These are phyloP conservation scores for Cephus nigrinus DNA, from an alignment of 2,888 invertebrate species.

Conservation along the genomic window DNA sequence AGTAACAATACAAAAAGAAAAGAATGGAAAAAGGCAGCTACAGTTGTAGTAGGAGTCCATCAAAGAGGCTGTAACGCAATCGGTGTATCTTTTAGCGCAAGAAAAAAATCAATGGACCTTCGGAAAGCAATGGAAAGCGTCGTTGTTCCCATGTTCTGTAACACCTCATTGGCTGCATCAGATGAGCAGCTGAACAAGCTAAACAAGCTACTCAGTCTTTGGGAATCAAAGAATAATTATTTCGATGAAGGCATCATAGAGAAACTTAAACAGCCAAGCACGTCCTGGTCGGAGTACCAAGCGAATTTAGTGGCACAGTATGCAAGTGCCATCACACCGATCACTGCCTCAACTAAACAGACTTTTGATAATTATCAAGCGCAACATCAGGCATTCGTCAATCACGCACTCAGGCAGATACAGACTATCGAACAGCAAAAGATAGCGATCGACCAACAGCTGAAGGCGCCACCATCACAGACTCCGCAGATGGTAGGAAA, in stretches of 20 bases:
- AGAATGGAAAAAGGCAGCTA: too few relatives aligned
- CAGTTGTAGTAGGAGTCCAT: not conserved
- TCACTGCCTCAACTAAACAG: constrained; percentile 83
- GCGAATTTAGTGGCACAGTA: constrained; percentile 85
- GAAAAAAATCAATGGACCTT: constrained; percentile 94
- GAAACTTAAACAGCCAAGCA: constrained; percentile 86
- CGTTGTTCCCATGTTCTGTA: constrained; percentile 98
- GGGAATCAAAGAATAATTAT: constrained; percentile 96
- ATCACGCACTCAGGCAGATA: constrained; percentile 91
- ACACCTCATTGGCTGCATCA: constrained; percentile 82
- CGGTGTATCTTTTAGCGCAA: constrained; percentile 77
- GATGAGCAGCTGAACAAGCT: constrained; percentile 92
- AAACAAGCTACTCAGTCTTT: constrained; percentile 91
- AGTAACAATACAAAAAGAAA: too few relatives aligned
- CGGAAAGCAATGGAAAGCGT: constrained; percentile 94
- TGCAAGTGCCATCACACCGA: constrained; percentile 80
- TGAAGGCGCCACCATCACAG: constrained; percentile 66
- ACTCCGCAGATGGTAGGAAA: constrained; percentile 51
- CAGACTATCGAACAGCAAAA: constrained; percentile 86
- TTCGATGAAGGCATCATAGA: constrained; percentile 85
- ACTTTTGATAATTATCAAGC: constrained; percentile 90
- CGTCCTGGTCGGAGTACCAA: constrained; percentile 91
- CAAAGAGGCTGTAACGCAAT: constrained; percentile 9
- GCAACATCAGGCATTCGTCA: constrained; percentile 95
- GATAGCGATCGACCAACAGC: constrained; percentile 72